Base-by-base conservation (phyloP, 2,888 invertebrate genomes). In the Cataglyphis albicans region DNA sequence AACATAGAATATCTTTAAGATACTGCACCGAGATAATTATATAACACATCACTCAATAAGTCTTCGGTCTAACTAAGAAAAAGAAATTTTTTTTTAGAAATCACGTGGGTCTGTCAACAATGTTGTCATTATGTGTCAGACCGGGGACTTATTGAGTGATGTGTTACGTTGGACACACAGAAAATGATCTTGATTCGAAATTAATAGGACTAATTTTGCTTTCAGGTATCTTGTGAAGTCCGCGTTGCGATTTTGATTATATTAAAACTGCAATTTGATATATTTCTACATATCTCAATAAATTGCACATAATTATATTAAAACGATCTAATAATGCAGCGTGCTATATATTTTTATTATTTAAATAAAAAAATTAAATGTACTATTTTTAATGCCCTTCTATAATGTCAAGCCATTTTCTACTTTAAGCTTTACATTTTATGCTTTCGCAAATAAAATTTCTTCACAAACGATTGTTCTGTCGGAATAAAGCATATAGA, bases 171-270 rank as follows among this genome's bases (percentile, higher is more conserved):
- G 61, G 61, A 61, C 73, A 61, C 44, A 9, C 12, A 52, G n/a
- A n/a, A 25, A 25, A 73, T n/a, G 61, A 73, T 73, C 57, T 59
- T 72, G 70, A 72, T 59, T 57, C 57, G 38, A 61, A 61, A 59
- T 73, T 61, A 73, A 73, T 61, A 61, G 61, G n/a, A 41, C 41
- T 73, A 73, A 73, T 73, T 38, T 73, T 9, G 41, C 29, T 73
- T 59, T 67, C 21, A n/a, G 29, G 12, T 38, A 59, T 41, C 61
- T 61, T 25, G n/a, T 9, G 25, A 25, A 41, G 9, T n/a, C 10
- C 25, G 18, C 12, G 29, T 38, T 55, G 73, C 41, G 25, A 73
- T 73, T 73, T 7, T 7, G 32, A 18, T 73, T 9, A 10, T 41
- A 41, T 73, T 59, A 61, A 61, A 7, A 59, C 10, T 32, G 25